phyloP scores from a whole-genome alignment of 1,140 invertebrate species.

The Hermetia illucens region DNA sequence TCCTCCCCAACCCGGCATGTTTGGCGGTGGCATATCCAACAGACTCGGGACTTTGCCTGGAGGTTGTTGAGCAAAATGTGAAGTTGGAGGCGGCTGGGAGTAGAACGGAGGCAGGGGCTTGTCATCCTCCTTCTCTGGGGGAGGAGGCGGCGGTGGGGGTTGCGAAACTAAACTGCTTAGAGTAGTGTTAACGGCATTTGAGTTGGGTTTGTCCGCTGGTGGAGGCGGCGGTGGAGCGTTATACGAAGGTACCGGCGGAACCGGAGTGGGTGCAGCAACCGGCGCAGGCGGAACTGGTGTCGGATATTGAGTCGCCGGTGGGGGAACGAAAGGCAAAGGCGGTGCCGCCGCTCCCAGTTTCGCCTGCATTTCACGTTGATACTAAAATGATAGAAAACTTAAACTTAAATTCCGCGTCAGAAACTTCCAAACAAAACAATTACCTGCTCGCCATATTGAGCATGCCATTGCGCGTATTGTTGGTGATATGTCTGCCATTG shows the following conservation, averaged over 20 bases:
- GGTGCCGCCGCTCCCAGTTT: constrained; percentile 15
- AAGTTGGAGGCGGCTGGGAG: constrained; percentile 34
- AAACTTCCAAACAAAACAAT: constrained; percentile 9
- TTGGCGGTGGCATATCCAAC: constrained; percentile 5
- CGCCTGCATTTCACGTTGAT: constrained; percentile 28
- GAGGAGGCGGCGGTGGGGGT: constrained; percentile 15
- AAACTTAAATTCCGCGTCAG: constrained; percentile 21
- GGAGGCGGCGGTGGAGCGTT: constrained; percentile 21
- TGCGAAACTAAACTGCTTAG: too few species aligned
- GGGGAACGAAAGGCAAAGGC: background rate
- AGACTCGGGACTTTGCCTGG: constrained; percentile 27
- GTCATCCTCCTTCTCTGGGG: too few species aligned
- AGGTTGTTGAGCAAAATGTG: constrained; percentile 36
- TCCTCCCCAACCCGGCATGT: background rate
- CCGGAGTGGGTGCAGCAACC: too few species aligned
- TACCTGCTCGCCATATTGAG: constrained; percentile 66
- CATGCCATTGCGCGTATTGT: constrained; percentile 71
- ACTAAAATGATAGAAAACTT: constrained; percentile 11
- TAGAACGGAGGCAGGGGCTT: constrained; percentile 9
- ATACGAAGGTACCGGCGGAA: constrained; percentile 13
- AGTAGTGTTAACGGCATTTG: too few species aligned
- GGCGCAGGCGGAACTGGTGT: constrained; percentile 23
- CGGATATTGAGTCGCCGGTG: constrained; percentile 20
- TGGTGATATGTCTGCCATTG: constrained; percentile 75
- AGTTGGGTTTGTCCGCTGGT: constrained; percentile 21